phyloP scores from a whole-genome alignment of 2,113 vertebrate genomes.

The Varanus komodoensis region DNA sequence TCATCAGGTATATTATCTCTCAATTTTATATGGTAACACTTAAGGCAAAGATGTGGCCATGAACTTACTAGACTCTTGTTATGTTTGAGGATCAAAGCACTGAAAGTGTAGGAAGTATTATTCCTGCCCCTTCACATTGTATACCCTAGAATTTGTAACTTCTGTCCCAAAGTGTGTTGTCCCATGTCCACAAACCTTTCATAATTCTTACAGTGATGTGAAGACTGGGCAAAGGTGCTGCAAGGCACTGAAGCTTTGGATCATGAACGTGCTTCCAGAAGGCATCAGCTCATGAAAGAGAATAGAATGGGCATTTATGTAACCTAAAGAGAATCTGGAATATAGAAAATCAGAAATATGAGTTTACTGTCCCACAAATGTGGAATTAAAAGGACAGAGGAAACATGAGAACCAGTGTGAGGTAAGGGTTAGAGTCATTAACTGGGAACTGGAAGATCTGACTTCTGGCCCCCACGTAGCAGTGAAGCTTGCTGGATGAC shows the following conservation, averaged over 20 bases:
- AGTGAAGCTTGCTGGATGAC: too few species aligned
- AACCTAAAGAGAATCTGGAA: not conserved
- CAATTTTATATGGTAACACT: not conserved
- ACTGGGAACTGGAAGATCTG: too few species aligned
- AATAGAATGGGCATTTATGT: too few species aligned
- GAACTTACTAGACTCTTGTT: not conserved
- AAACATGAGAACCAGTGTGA: too few species aligned
- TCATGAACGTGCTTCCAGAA: not conserved
- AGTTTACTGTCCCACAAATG: not conserved
- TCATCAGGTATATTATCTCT: not conserved
- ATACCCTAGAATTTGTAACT: not conserved
- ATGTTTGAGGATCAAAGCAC: too few species aligned
- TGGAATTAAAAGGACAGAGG: too few species aligned
- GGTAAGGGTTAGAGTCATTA: too few species aligned
- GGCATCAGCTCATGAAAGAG: too few species aligned
- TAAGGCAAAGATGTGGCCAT: not conserved
- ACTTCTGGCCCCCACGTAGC: too few species aligned
- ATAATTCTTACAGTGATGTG: not conserved
- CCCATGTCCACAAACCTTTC: not conserved
- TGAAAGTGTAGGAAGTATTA: not conserved
- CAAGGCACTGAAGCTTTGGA: not conserved
- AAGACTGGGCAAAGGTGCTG: not conserved
- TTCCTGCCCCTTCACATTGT: not conserved
- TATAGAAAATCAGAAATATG: not conserved
- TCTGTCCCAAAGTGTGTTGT: not conserved